Base-by-base conservation (phyloP, 2,113 vertebrate genomes). In the Clarias gariepinus region DNA sequence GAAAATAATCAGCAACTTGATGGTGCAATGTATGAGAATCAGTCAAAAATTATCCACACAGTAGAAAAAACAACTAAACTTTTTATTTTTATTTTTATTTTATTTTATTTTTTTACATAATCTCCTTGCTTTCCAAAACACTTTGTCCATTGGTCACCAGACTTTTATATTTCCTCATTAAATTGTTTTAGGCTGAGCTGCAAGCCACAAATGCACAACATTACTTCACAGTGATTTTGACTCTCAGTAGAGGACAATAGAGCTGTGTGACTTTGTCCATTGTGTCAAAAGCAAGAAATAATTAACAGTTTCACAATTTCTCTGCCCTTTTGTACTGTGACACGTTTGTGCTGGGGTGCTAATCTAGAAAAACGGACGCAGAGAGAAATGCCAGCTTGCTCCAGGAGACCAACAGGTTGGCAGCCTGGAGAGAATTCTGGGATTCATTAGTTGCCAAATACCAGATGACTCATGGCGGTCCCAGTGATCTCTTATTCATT, bases 371-470 rank as follows among this genome's bases (percentile, higher is more conserved):
- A 74, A 85, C 13, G 25, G 83, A 85, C 47, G 52, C 88, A n/a
- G 81, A 66, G 66, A 85, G 68, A 90, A 90, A 86, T 76, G 68
- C 82, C 84, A 84, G 89, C 85, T 84, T 85, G 89, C 76, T 21
- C 76, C n/a, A 86, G 84, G 57, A 84, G 86, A 88, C 89, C 91
- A 87, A 78, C 68, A 83, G 85, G 89, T 91, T 60, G 89, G 88
- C 85, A 86, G 86, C 86, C 41, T 47, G 33, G 81, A 84, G 90
- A 88, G 89, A 87, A 92, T 90, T 93, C 87, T 92, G 90, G 91
- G 92, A 92, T 93, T 94, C 93, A 93, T 95, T 94, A 93, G 91
- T 89, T 91, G 90, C 86, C 89, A 90, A 90, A 89, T 92, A 91
- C 90, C 79, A 80, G 88, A 93, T 92, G 94, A 93, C 87, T 94